phyloP scores from a whole-genome alignment of 2,888 invertebrate genomes.

The Lamproptera curius region DNA sequence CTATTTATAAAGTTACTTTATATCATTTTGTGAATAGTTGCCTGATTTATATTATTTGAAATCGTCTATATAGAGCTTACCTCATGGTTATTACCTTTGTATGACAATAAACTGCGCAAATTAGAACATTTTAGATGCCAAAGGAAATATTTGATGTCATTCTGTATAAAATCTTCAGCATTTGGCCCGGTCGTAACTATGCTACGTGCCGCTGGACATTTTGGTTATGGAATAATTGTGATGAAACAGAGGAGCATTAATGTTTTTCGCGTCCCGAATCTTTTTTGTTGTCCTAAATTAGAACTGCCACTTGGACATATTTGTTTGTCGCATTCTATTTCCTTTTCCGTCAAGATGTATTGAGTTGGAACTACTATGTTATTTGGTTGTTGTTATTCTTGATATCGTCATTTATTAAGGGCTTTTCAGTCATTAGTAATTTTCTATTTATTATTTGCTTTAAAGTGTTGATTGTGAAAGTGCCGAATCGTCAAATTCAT shows the following conservation, averaged over 20 bases:
- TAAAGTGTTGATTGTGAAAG: too few species aligned
- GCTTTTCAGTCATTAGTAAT: too few species aligned
- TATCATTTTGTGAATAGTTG: too few species aligned
- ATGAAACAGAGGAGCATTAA: slow-evolving; percentile 14
- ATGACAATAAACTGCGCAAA: too few species aligned
- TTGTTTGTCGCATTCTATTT: slow-evolving; percentile 4
- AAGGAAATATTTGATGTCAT: background rate
- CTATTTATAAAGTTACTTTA: too few species aligned
- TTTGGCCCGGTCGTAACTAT: slow-evolving; percentile 1
- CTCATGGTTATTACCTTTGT: too few species aligned
- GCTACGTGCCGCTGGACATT: slow-evolving; percentile 9
- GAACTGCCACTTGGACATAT: slow-evolving; percentile 14
- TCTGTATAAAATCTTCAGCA: too few species aligned
- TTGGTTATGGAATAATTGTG: slow-evolving; percentile 17
- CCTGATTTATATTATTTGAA: too few species aligned
- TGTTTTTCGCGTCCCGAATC: slow-evolving; percentile 12
- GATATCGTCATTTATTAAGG: slow-evolving; percentile 13
- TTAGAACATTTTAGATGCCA: too few species aligned
- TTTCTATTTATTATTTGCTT: too few species aligned
- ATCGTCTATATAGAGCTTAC: too few species aligned
- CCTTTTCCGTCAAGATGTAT: background rate
- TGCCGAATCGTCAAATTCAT: too few species aligned
- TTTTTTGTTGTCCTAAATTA: slow-evolving; percentile 11
- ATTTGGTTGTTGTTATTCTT: slow-evolving; percentile 2
- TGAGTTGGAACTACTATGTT: slow-evolving; percentile 6